Evolutionary conservation across 1,140 invertebrate genomes (phyloP).

Genomic region (Drosophila truncata): DNA sequence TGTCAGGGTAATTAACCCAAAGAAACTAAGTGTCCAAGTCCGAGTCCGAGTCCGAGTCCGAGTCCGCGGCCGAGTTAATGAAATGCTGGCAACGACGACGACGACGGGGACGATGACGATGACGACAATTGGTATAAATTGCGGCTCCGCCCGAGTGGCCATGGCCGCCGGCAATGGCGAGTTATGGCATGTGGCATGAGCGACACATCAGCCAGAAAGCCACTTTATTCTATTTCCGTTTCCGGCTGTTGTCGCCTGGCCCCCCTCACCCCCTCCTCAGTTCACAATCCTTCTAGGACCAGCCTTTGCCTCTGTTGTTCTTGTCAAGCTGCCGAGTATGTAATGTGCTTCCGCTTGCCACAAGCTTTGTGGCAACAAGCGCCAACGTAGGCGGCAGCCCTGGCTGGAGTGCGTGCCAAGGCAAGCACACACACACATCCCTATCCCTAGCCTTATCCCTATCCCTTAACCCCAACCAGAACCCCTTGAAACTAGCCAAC

Average conservation of each 20-base stretch:
- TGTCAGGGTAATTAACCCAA: slow-evolving; percentile 67
- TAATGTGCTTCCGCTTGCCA: slow-evolving; percentile 79
- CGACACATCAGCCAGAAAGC: slow-evolving; percentile 74
- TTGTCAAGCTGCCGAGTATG: slow-evolving; percentile 77
- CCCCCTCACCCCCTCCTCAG: background rate
- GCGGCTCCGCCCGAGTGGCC: slow-evolving; percentile 12
- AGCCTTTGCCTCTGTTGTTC: slow-evolving; percentile 24
- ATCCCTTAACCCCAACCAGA: slow-evolving; percentile 4
- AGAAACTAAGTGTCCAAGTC: slow-evolving; percentile 16
- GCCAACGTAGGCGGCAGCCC: slow-evolving; percentile 24
- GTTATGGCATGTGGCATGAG: slow-evolving; percentile 16
- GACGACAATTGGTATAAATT: slow-evolving; percentile 68
- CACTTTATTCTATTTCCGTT: slow-evolving; percentile 83
- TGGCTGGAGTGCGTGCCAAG: slow-evolving; percentile 63
- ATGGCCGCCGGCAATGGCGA: background rate
- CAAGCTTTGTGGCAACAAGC: slow-evolving; percentile 60
- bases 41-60: slow-evolving; percentile 38
- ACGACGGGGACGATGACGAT: slow-evolving; percentile 16
- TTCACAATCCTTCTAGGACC: background rate
- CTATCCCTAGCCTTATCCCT: slow-evolving; percentile 13
- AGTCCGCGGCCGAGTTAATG: slow-evolving; percentile 61
- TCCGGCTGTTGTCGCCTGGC: slow-evolving; percentile 75
- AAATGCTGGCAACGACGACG: slow-evolving; percentile 61
- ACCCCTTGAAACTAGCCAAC: background rate
- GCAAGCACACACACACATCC: slow-evolving; percentile 38